Conservation (phyloP, 1,140 invertebrate species). For the Drosophila bifasciata region DNA sequence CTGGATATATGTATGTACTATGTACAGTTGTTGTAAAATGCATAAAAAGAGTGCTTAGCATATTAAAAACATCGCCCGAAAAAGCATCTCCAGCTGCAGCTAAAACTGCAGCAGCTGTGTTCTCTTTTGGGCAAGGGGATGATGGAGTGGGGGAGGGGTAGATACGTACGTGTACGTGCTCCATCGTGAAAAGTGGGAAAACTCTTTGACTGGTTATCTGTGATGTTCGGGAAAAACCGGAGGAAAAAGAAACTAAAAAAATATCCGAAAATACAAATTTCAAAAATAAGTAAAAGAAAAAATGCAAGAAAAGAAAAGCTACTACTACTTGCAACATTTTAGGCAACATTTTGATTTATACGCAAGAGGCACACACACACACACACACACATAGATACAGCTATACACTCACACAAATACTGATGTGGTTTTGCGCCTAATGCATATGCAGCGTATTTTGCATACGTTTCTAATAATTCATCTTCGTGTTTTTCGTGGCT, state of each 20-base stretch:
- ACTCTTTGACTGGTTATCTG: too few relatives aligned
- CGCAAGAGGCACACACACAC: conserved; percentile 12
- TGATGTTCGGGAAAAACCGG: too few relatives aligned
- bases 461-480: conserved; percentile 77
- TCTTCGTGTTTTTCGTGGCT: conserved; percentile 51
- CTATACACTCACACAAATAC: background rate
- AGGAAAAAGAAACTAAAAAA: too few relatives aligned
- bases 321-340: conserved; percentile 51
- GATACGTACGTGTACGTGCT: too few relatives aligned
- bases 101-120: conserved; percentile 45
- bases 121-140: conserved; percentile 17
- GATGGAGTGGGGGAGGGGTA: too few relatives aligned
- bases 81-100: conserved; percentile 30
- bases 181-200: too few relatives aligned
- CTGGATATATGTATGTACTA: too few relatives aligned
- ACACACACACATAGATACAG: background rate
- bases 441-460: conserved; percentile 69
- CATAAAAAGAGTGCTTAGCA: conserved; percentile 70
- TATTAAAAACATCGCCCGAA: conserved; percentile 65
- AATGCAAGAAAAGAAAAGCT: background rate
- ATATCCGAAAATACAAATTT: too few relatives aligned
- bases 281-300: background rate
- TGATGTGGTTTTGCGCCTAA: conserved; percentile 18
- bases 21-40: conserved; percentile 59
- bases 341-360: conserved; percentile 65